Conservation (phyloP, 53 echinoderm and acorn worm genomes). For the Holothuria scabra region DNA sequence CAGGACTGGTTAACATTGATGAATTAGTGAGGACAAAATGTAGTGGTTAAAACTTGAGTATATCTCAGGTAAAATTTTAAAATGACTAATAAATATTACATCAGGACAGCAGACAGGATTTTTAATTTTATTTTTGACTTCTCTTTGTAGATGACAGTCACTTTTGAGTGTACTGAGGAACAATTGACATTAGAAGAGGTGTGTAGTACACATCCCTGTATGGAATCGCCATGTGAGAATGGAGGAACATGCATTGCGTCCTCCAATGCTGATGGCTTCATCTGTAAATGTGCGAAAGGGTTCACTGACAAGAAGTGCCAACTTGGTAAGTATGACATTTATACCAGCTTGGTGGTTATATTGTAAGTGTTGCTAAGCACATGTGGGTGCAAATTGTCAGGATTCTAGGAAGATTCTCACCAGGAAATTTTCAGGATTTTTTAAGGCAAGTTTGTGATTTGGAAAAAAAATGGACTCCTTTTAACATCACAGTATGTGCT, state of each 20-base stretch:
- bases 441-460: not conserved
- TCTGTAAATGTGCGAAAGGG: conserved; percentile 29
- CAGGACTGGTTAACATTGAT: too few species aligned
- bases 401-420: too few species aligned
- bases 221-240: conserved; percentile 39
- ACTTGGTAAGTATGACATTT: conserved; percentile 17
- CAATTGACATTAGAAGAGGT: not conserved
- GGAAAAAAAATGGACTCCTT: too few species aligned
- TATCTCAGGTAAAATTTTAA: too few species aligned
- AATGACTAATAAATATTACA: too few species aligned
- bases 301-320: conserved; percentile 45
- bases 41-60: too few species aligned
- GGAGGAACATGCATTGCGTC: conserved; percentile 39
- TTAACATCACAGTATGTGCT: too few species aligned
- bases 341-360: not conserved
- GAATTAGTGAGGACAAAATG: too few species aligned
- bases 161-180: not conserved
- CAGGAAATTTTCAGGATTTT: too few species aligned
- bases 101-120: too few species aligned
- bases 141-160: not conserved
- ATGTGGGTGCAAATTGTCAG: too few species aligned
- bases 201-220: not conserved
- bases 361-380: too few species aligned
- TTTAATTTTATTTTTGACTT: not conserved
- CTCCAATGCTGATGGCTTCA: not conserved